phyloP scores from a whole-genome alignment of 1,140 invertebrate species.

The Cotesia vestalis region DNA sequence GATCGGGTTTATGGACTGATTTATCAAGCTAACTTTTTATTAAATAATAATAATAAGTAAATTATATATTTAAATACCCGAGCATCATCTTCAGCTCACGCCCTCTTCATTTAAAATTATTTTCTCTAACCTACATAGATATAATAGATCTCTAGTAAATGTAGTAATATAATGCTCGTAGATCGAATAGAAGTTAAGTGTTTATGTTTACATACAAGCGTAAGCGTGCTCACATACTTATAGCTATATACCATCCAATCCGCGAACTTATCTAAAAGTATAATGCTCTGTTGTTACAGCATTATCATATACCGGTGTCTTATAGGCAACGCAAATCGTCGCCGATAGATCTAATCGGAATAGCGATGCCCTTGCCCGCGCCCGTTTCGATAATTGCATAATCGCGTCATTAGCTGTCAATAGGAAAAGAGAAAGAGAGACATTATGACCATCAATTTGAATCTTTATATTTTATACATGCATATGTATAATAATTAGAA shows the following conservation, averaged over 20 bases:
- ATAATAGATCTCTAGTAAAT: no score
- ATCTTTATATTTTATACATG: no score
- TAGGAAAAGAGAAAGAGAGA: constrained; percentile 41
- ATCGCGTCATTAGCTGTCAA: constrained; percentile 24
- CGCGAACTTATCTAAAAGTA: constrained; percentile 10
- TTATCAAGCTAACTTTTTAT: no score
- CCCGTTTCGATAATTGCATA: constrained; percentile 16
- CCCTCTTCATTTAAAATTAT: no score
- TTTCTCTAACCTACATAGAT: no score
- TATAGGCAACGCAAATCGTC: constrained; percentile 38
- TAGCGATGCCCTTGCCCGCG: constrained; percentile 44
- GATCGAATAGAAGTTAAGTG: no score
- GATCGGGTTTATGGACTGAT: no score
- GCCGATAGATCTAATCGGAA: constrained; percentile 36
- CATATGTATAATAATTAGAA: no score
- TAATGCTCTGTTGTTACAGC: constrained; percentile 35
- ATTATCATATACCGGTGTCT: constrained; percentile 35
- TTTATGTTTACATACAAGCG: neutral
- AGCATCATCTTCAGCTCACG: no score
- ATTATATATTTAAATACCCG: no score
- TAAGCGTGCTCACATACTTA: neutral
- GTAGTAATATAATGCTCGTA: no score
- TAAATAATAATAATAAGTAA: no score
- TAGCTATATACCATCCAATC: neutral
- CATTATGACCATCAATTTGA: constrained; percentile 13